Evolutionary conservation across 64 coral and sea anemone species (phyloP).

Genomic region (Anthopleura sola): DNA sequence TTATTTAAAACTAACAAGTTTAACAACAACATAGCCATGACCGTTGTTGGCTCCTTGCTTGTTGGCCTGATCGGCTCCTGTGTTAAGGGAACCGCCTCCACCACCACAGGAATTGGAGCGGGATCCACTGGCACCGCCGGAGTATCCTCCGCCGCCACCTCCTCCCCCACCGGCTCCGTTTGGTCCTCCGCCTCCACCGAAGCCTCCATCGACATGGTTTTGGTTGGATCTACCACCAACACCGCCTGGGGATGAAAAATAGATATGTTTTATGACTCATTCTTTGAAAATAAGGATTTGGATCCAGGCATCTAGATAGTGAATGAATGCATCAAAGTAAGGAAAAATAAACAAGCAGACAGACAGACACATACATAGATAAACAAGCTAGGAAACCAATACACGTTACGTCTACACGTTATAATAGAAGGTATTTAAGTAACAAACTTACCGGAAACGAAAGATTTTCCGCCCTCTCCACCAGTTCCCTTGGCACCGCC

Average conservation of each 20-base stretch:
- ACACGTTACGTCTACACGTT: too few relatives aligned
- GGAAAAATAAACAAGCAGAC: too few relatives aligned
- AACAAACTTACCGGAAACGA: conserved; percentile 53
- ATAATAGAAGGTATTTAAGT: too few relatives aligned
- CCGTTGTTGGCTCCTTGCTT: conserved; percentile 67
- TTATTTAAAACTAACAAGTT: conserved; percentile 75
- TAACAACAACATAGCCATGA: conserved; percentile 66
- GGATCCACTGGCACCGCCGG: conserved; percentile 88
- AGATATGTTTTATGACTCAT: background rate
- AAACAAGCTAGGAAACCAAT: too few relatives aligned
- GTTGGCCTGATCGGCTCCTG: conserved; percentile 66
- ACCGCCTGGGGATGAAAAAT: conserved; percentile 34
- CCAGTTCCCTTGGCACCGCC: conserved; percentile 79
- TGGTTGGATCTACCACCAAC: conserved; percentile 84
- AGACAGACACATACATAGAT: too few relatives aligned
- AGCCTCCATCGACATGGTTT: conserved; percentile 85
- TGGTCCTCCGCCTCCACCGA: conserved; percentile 88
- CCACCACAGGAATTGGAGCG: conserved; percentile 95
- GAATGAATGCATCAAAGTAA: too few relatives aligned
- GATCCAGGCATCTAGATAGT: too few relatives aligned
- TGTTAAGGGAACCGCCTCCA: conserved; percentile 82
- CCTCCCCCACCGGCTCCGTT: conserved; percentile 89
- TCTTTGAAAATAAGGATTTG: background rate
- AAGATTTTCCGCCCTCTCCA: conserved; percentile 74
- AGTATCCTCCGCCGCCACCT: conserved; percentile 87